phyloP scores from a whole-genome alignment of 2,797 vertebrate genomes.

The Acropternis orthonyx region DNA sequence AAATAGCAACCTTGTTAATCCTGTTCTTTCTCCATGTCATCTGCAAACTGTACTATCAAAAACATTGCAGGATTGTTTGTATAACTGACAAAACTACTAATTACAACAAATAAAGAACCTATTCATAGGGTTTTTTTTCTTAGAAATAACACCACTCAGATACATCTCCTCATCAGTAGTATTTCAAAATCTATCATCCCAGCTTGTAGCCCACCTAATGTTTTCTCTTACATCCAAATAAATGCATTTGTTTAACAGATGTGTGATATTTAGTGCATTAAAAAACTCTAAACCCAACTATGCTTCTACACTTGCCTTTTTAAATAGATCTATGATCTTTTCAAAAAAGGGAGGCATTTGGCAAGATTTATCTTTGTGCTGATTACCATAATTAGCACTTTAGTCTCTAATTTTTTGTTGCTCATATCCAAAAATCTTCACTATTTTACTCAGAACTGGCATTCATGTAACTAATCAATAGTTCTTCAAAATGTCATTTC shows the following conservation, averaged over 20 bases:
- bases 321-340: background rate
- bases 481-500: background rate
- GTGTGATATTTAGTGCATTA: background rate
- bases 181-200: background rate
- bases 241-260: background rate
- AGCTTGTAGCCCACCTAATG: background rate
- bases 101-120: background rate
- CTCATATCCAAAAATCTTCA: background rate
- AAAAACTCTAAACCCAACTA: fast-evolving
- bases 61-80: background rate
- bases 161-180: background rate
- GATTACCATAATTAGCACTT: background rate
- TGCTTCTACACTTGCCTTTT: background rate
- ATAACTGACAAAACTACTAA: background rate
- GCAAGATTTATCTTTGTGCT: background rate
- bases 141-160: background rate
- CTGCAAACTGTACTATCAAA: background rate
- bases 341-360: background rate
- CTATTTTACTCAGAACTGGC: background rate
- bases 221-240: background rate
- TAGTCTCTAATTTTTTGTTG: background rate
- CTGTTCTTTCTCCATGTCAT: background rate
- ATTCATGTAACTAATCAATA: background rate
- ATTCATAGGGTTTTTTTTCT: background rate
- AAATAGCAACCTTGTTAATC: background rate